Conservation (phyloP, 2,113 vertebrate genomes). For the Saguinus imperator region DNA sequence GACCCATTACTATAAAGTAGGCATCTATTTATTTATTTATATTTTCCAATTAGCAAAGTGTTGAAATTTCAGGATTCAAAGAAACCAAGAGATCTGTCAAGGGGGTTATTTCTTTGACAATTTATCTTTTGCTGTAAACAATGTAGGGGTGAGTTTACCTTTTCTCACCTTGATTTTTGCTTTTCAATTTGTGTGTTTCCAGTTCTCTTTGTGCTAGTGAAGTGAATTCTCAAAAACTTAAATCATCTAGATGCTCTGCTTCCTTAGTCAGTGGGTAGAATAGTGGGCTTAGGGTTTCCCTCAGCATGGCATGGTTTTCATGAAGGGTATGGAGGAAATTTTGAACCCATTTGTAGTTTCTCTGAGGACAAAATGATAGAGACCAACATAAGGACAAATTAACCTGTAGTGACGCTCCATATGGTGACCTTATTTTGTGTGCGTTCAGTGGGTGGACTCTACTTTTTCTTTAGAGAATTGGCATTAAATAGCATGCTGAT, state of each 20-base stretch:
- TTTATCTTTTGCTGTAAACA: not conserved
- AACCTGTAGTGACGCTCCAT: rapidly evolving
- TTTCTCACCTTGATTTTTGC: not conserved
- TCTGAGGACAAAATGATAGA: not conserved
- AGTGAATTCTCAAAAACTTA: not conserved
- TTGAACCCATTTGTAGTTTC: not conserved
- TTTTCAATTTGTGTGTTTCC: rapidly evolving
- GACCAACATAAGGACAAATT: rapidly evolving
- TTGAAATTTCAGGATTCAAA: not conserved
- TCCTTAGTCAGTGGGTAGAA: not conserved
- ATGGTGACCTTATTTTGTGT: not conserved
- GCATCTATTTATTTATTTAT: too few species aligned
- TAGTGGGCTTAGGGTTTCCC: rapidly evolving
- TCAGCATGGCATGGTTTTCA: not conserved
- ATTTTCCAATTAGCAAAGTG: not conserved
- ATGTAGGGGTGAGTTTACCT: rapidly evolving
- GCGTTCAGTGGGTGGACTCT: not conserved
- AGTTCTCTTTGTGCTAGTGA: not conserved
- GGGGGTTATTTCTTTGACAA: not conserved
- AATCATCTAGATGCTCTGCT: rapidly evolving
- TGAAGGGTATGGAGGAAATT: not conserved
- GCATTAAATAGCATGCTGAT: rapidly evolving
- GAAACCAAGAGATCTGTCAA: not conserved
- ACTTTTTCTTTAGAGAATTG: not conserved
- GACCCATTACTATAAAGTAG: not conserved